Conservation (phyloP, 2,888 invertebrate species). For the Drosophila barbarae region DNA sequence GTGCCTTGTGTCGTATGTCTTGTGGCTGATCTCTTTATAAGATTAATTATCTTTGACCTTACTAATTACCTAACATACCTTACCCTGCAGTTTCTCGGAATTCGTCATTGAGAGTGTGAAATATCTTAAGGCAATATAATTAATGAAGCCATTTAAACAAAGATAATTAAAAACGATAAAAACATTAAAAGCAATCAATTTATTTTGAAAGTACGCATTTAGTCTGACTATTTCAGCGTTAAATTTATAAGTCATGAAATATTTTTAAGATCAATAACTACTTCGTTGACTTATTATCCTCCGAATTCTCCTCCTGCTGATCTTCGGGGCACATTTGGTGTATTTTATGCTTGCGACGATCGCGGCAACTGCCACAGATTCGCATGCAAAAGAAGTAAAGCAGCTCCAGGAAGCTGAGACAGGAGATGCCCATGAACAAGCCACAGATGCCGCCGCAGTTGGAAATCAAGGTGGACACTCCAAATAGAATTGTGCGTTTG, state of each 20-base stretch:
- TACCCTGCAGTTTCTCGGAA: background rate
- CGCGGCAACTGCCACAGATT: conserved; percentile 69
- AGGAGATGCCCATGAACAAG: conserved; percentile 79
- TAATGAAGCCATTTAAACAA: background rate
- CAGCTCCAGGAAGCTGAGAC: conserved; percentile 80
- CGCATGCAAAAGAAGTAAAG: conserved; percentile 81
- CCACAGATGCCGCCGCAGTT: conserved; percentile 85
- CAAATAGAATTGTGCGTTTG: conserved; percentile 84
- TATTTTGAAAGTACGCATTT: background rate
- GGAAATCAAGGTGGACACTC: conserved; percentile 84
- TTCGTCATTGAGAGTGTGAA: conserved; percentile 22
- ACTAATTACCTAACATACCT: conserved; percentile 1
- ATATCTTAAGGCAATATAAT: conserved; percentile 5
- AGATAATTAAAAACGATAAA: background rate
- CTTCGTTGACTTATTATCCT: conserved; percentile 17
- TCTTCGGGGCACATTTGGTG: conserved; percentile 29
- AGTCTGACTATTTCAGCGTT: background rate
- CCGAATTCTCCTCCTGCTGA: background rate
- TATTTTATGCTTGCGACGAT: conserved; percentile 65
- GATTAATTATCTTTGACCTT: conserved; percentile 9
- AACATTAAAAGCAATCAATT: background rate
- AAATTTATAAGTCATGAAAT: background rate
- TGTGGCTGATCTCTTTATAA: conserved; percentile 6
- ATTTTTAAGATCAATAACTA: background rate
- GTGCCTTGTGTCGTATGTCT: conserved; percentile 8